These are phyloP conservation scores for Bombus waltoni DNA, from an alignment of 1,140 invertebrate species.

Conservation along the genomic window DNA sequence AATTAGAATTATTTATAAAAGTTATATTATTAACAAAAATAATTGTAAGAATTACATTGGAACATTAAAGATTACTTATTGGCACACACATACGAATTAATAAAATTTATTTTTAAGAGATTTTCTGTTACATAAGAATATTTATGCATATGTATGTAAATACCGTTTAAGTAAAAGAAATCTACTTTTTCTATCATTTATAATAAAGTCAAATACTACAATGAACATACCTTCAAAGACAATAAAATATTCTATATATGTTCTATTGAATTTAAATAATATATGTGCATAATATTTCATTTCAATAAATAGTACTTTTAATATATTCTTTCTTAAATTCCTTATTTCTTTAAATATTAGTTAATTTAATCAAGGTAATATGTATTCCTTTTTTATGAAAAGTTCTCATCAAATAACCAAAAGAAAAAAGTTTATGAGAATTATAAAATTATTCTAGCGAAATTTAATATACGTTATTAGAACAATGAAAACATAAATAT, in stretches of 20 bases:
- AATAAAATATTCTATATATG: slow-evolving; percentile 62
- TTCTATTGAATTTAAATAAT: slow-evolving; percentile 49
- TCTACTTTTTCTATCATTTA: slow-evolving; percentile 1
- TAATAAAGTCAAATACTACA: slow-evolving; percentile 18
- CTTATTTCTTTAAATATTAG: slow-evolving; percentile 17
- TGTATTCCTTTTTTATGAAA: background rate
- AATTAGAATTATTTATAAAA: slow-evolving; percentile 20
- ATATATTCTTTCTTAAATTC: slow-evolving; percentile 14
- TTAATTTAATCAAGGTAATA: slow-evolving; percentile 8
- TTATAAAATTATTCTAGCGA: background rate
- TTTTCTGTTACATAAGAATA: slow-evolving; percentile 3
- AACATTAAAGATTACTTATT: slow-evolving; percentile 26
- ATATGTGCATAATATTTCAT: slow-evolving; percentile 27
- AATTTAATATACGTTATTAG: background rate
- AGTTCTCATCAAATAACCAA: background rate
- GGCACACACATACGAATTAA: background rate
- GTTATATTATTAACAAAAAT: slow-evolving; percentile 23
- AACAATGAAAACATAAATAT: slow-evolving; percentile 5
- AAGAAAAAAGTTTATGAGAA: background rate
- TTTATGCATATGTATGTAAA: background rate
- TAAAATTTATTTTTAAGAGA: background rate
- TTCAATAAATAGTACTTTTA: slow-evolving; percentile 9
- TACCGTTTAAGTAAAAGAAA: slow-evolving; percentile 6
- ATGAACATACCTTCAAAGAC: slow-evolving; percentile 58
- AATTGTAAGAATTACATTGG: slow-evolving; percentile 28